Percentiles rank a stretch among this genome's conserved stretches.
phyloP scores from a whole-genome alignment of 2,797 vertebrate species.

The Halcyon badia region DNA sequence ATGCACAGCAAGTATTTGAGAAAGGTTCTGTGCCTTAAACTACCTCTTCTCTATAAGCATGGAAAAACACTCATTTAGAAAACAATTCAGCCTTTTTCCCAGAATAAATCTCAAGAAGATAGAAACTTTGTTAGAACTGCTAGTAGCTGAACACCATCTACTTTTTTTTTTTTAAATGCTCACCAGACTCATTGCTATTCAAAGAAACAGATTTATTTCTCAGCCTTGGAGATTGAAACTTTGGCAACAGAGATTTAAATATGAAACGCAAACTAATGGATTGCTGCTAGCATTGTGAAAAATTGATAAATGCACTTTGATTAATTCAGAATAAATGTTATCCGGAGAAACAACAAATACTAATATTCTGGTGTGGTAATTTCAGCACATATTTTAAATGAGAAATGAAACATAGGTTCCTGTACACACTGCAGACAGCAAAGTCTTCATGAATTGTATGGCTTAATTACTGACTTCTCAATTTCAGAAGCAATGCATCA shows the following conservation, averaged over 20 bases:
- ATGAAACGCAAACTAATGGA: slow-evolving; percentile 24
- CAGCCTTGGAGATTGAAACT: slow-evolving; percentile 66
- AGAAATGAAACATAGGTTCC: slow-evolving; percentile 8
- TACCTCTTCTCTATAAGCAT: slow-evolving; percentile 25
- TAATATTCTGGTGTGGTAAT: neutral
- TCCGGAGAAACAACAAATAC: slow-evolving; percentile 27
- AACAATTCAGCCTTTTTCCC: slow-evolving; percentile 4
- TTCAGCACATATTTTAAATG: slow-evolving; percentile 9
- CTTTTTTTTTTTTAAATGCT: slow-evolving; percentile 24
- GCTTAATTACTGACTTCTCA: neutral
- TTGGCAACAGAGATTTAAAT: slow-evolving; percentile 66
- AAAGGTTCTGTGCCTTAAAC: slow-evolving; percentile 7
- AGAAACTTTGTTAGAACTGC: slow-evolving; percentile 17
- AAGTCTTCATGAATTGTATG: neutral
- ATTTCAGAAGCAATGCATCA: neutral
- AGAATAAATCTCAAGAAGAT: slow-evolving; percentile 3
- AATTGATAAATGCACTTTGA: slow-evolving; percentile 11
- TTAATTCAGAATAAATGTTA: slow-evolving; percentile 16
- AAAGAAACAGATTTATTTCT: slow-evolving; percentile 71
- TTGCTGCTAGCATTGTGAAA: slow-evolving; percentile 46
- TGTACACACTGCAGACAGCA: neutral
- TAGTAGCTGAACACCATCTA: neutral
- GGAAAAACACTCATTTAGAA: slow-evolving; percentile 17
- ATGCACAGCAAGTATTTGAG: neutral
- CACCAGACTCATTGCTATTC: slow-evolving; percentile 60